These are phyloP conservation scores for Unio delphinus DNA, from an alignment of 2,888 invertebrate species.

Conservation along the genomic window DNA sequence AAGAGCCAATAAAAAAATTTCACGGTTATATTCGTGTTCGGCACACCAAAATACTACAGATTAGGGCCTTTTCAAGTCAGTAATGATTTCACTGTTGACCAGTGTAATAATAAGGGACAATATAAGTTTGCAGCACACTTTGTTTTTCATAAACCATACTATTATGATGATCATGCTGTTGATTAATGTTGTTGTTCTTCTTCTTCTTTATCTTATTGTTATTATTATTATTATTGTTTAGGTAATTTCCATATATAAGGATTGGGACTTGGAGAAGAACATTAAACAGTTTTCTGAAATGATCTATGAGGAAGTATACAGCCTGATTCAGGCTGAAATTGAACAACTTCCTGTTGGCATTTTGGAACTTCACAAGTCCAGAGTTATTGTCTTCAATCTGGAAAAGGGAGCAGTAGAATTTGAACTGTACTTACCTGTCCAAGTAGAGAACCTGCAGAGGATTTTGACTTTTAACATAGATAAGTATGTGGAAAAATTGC, in stretches of 20 bases:
- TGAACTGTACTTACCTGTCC: conserved; percentile 57
- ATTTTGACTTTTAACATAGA: conserved; percentile 39
- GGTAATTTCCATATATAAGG: conserved; percentile 51
- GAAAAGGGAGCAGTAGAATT: conserved; percentile 62
- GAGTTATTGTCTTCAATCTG: conserved; percentile 61
- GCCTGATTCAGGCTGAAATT: conserved; percentile 40
- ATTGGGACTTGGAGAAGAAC: conserved; percentile 48
- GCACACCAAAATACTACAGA: too few relatives aligned
- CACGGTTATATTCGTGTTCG: too few relatives aligned
- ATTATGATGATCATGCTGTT: too few relatives aligned
- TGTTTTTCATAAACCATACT: too few relatives aligned
- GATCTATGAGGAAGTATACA: conserved; percentile 27
- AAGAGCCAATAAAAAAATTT: too few relatives aligned
- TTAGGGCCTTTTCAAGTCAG: too few relatives aligned
- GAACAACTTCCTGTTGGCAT: conserved; percentile 39
- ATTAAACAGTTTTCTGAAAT: conserved; percentile 26
- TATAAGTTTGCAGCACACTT: too few relatives aligned
- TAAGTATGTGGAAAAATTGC: conserved; percentile 19
- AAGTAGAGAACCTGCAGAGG: conserved; percentile 50
- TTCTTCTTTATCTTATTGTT: too few relatives aligned
- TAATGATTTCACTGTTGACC: too few relatives aligned
- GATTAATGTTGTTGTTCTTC: too few relatives aligned
- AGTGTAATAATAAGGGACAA: too few relatives aligned
- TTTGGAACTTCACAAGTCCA: conserved; percentile 57
- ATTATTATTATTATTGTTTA: conserved; percentile 14